Percentiles rank a stretch among this genome's conserved stretches.
Evolutionary conservation across 2,797 vertebrate genomes (phyloP).

Genomic region (Hybognathus amarus): DNA sequence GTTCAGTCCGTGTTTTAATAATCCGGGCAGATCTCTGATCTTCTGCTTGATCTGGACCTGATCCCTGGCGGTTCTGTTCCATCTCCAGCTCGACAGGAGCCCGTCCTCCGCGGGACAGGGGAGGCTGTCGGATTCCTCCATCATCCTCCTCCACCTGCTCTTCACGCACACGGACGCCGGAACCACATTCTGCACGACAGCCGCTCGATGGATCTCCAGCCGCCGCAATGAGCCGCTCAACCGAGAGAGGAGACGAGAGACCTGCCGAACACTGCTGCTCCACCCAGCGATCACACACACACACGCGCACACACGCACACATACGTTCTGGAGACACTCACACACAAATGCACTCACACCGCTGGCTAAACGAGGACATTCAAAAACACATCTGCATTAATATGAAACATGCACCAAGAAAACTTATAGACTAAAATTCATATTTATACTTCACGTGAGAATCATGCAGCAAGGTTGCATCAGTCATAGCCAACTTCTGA

Average conservation of each 20-base stretch:
- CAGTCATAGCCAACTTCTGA: neutral
- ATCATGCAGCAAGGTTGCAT: neutral
- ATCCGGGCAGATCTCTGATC: constrained; percentile 81
- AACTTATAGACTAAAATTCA: neutral
- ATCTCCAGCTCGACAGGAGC: constrained; percentile 78
- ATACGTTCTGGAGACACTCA: neutral
- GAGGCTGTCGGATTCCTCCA: constrained; percentile 81
- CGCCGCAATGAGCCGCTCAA: constrained; percentile 68
- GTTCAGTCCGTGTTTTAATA: constrained; percentile 84
- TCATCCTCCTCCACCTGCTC: constrained; percentile 56
- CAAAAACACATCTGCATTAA: neutral
- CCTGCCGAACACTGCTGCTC: constrained; percentile 76
- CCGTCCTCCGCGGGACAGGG: constrained; percentile 76
- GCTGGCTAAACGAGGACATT: neutral
- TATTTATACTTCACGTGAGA: neutral
- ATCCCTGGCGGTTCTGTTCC: constrained; percentile 81
- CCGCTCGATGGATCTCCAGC: constrained; percentile 69
- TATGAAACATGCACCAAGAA: neutral
- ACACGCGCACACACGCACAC: neutral
- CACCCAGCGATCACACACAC: constrained; percentile 68
- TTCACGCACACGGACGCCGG: constrained; percentile 57
- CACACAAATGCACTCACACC: neutral
- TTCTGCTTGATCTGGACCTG: constrained; percentile 83
- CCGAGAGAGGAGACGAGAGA: constrained; percentile 54
- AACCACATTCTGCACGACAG: constrained; percentile 65